Conservation (phyloP, 2,888 invertebrate species). For the Xestoiulus laeticollis region DNA sequence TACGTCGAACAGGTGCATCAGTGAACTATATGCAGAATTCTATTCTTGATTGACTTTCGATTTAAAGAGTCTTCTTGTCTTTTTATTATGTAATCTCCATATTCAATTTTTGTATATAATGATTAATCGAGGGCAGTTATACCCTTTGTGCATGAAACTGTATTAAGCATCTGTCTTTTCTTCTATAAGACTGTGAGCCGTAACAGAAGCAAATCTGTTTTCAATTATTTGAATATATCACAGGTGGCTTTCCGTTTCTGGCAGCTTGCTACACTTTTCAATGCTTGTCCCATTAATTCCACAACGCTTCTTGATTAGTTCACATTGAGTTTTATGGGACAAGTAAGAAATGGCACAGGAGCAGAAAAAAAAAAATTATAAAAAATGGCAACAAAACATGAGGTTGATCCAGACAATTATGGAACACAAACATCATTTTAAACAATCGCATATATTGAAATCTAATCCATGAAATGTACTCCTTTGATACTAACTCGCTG, state of each 20-base stretch:
- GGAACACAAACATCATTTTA: not conserved
- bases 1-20: conserved; percentile 35
- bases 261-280: conserved; percentile 36
- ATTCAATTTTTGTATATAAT: conserved; percentile 43
- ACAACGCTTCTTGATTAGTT: conserved; percentile 34
- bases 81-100: conserved; percentile 37
- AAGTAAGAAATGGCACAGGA: not conserved
- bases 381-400: not conserved
- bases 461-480: not conserved
- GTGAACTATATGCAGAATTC: conserved; percentile 16
- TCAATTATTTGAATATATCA: conserved; percentile 41
- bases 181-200: conserved; percentile 11
- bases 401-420: not conserved
- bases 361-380: not conserved
- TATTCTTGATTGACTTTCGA: conserved; percentile 34
- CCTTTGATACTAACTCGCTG: conserved; percentile 3
- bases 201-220: conserved; percentile 34
- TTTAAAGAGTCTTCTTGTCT: conserved; percentile 27
- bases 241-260: conserved; percentile 12
- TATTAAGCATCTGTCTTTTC: conserved; percentile 35
- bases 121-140: conserved; percentile 40
- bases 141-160: conserved; percentile 36
- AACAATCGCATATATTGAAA: not conserved
- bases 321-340: conserved; percentile 34
- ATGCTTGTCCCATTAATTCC: conserved; percentile 31